phyloP scores from a whole-genome alignment of 2,888 invertebrate genomes.

The Pheosia gnoma region DNA sequence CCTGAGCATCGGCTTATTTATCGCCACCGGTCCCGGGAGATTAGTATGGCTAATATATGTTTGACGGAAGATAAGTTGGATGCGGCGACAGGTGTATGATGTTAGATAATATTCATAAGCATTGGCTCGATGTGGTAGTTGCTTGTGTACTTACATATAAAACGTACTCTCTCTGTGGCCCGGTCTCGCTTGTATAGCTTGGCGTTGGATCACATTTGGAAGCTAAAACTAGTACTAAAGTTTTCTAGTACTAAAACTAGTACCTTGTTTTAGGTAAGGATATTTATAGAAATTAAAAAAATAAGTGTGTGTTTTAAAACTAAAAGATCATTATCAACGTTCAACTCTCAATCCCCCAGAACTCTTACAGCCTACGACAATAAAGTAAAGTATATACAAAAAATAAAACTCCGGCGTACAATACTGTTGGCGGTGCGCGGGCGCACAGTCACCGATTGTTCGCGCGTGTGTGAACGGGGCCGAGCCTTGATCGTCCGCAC shows the following conservation, averaged over 20 bases:
- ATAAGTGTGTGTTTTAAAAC: too few relatives aligned
- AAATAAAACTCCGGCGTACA: neutral
- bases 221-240: too few relatives aligned
- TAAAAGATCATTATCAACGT: too few relatives aligned
- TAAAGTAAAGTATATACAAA: conserved; percentile 2
- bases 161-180: too few relatives aligned
- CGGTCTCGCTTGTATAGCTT: too few relatives aligned
- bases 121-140: neutral
- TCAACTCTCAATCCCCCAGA: too few relatives aligned
- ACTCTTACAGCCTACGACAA: conserved; percentile 4
- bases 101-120: neutral
- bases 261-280: too few relatives aligned
- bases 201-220: too few relatives aligned
- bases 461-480: conserved; percentile 55
- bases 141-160: too few relatives aligned
- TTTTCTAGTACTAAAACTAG: too few relatives aligned
- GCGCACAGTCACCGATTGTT: conserved; percentile 40
- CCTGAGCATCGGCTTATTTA: conserved; percentile 6
- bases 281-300: too few relatives aligned
- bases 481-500: conserved; percentile 58
- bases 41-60: conserved; percentile 4
- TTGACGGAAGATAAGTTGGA: conserved; percentile 5
- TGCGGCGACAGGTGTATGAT: conserved; percentile 2
- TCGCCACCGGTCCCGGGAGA: neutral
- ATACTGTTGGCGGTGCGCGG: neutral